These are phyloP conservation scores for Rhinoptilus africanus DNA, from an alignment of 2,113 vertebrate species.

Conservation along the genomic window DNA sequence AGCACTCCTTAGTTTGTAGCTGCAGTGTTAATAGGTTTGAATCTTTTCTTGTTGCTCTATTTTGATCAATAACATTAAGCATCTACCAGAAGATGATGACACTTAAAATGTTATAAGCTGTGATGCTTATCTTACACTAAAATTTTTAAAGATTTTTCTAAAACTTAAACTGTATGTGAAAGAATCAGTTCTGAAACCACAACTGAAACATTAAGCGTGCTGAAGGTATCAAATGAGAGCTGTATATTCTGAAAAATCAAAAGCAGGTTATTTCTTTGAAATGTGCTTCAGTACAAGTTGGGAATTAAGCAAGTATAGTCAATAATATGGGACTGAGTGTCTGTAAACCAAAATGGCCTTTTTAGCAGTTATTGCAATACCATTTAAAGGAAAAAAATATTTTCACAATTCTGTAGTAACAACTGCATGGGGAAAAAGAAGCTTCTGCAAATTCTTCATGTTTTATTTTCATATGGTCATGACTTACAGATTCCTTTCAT, in stretches of 20 bases:
- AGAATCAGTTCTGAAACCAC: not conserved
- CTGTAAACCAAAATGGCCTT: not conserved
- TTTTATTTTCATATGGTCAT: not conserved
- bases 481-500: not conserved
- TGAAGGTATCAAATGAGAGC: not conserved
- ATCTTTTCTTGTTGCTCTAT: not conserved
- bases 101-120: not conserved
- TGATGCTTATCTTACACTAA: not conserved
- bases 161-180: not conserved
- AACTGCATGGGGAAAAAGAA: not conserved
- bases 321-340: not conserved
- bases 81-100: not conserved
- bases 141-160: not conserved
- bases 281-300: not conserved
- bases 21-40: not conserved
- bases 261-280: not conserved
- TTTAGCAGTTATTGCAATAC: not conserved
- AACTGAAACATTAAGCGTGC: not conserved
- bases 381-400: not conserved
- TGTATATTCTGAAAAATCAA: not conserved
- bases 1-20: not conserved
- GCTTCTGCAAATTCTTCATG: not conserved
- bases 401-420: not conserved
- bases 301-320: not conserved
- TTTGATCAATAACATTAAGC: not conserved